Percentiles rank a stretch among this genome's conserved stretches.
Evolutionary conservation across 2,888 invertebrate species (phyloP).

Genomic region (Fabriciana adippe): DNA sequence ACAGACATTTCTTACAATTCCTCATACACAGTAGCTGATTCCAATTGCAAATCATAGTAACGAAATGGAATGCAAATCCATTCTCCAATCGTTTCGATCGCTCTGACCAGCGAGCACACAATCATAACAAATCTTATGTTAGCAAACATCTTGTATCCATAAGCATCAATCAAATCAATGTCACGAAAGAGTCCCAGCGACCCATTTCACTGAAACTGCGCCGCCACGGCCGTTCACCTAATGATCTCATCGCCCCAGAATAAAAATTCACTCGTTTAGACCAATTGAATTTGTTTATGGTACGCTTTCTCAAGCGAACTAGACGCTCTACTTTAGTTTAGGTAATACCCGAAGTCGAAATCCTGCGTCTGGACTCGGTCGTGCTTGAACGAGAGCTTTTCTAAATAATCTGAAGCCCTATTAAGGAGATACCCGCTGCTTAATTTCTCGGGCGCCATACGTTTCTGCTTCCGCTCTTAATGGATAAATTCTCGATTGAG

Average conservation of each 20-base stretch:
- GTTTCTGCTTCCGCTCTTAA: neutral
- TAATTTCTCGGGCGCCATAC: neutral
- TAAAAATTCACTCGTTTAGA: conserved; percentile 73
- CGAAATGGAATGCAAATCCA: neutral
- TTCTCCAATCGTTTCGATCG: neutral
- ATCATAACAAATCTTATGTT: conserved; percentile 34
- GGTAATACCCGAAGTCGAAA: conserved; percentile 47
- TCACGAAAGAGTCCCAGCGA: conserved; percentile 68
- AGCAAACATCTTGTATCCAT: conserved; percentile 32
- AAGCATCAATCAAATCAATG: conserved; percentile 58
- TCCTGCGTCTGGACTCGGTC: conserved; percentile 48
- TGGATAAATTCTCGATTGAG: conserved; percentile 2
- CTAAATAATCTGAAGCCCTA: neutral
- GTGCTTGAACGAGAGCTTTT: conserved; percentile 26
- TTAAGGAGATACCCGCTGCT: neutral
- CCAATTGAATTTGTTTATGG: conserved; percentile 76
- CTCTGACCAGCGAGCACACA: conserved; percentile 5
- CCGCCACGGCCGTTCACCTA: conserved; percentile 72
- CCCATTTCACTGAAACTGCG: conserved; percentile 61
- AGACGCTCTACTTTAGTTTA: conserved; percentile 64
- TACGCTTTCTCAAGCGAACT: conserved; percentile 68
- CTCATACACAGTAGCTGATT: neutral
- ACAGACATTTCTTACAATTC: conserved; percentile 1
- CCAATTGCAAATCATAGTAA: conserved; percentile 4
- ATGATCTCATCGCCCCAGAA: conserved; percentile 78